Conservation (phyloP, 2,888 invertebrate genomes). For the Sipha maydis region DNA sequence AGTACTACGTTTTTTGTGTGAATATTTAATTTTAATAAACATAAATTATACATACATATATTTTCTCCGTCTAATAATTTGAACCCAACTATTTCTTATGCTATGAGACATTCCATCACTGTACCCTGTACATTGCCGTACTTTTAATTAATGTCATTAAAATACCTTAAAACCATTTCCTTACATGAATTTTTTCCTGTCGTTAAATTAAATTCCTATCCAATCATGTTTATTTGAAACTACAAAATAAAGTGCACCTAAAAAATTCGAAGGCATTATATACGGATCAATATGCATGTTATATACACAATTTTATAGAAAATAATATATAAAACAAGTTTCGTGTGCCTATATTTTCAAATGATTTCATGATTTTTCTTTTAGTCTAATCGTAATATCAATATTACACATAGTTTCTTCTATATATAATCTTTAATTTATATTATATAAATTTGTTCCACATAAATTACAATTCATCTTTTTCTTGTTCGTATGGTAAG, state of each 20-base stretch:
- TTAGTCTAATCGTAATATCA: too few relatives aligned
- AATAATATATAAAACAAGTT: too few relatives aligned
- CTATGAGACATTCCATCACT: conserved; percentile 28
- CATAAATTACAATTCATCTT: too few relatives aligned
- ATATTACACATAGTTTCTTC: too few relatives aligned
- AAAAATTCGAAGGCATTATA: too few relatives aligned
- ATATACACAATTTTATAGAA: too few relatives aligned
- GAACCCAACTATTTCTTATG: background rate
- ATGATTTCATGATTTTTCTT: too few relatives aligned
- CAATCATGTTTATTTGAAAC: conserved; percentile 12
- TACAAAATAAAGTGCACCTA: background rate
- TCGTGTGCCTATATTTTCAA: too few relatives aligned
- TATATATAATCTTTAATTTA: too few relatives aligned
- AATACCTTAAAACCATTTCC: conserved; percentile 24
- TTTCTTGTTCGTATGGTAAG: too few relatives aligned
- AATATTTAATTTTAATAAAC: background rate
- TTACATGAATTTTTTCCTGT: conserved; percentile 30
- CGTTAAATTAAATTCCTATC: conserved; percentile 47
- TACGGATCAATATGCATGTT: too few relatives aligned
- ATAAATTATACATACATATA: background rate
- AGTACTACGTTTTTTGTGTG: background rate
- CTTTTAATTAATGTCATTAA: conserved; percentile 51
- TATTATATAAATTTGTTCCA: too few relatives aligned
- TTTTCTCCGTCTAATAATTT: background rate
- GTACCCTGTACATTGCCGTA: background rate